These are phyloP conservation scores for Zosterops pallidus DNA, from an alignment of 2,113 vertebrate species.

Conservation along the genomic window DNA sequence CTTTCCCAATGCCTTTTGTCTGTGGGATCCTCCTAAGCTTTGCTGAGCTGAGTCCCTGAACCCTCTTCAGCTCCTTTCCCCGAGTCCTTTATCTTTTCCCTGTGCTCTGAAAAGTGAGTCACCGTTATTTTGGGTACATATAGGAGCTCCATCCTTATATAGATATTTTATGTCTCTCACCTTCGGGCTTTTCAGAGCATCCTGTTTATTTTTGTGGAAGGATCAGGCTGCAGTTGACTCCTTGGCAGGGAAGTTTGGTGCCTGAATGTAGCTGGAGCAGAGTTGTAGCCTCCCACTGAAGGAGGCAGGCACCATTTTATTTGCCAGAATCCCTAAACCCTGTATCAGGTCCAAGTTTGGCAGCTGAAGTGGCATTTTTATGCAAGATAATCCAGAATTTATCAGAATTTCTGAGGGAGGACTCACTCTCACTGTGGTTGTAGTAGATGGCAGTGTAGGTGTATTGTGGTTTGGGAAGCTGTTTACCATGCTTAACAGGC, in stretches of 20 bases:
- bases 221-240: neutral
- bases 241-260: neutral
- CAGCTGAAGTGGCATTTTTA: neutral
- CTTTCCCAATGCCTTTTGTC: neutral
- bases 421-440: neutral
- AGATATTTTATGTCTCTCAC: neutral
- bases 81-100: neutral
- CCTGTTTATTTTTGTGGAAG: neutral
- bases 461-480: neutral
- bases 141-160: neutral
- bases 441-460: neutral
- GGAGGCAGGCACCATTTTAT: neutral
- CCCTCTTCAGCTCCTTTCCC: neutral
- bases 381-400: neutral
- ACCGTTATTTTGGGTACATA: neutral
- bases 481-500: neutral
- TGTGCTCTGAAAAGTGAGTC: neutral
- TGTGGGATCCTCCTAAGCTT: neutral
- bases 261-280: neutral
- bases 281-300: neutral
- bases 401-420: neutral
- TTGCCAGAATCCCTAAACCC: neutral
- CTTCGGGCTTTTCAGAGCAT: neutral
- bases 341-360: neutral
- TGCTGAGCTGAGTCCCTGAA: neutral